Evolutionary conservation across 1,140 invertebrate species (phyloP).

Genomic region (Lordiphosa clarofinis): DNA sequence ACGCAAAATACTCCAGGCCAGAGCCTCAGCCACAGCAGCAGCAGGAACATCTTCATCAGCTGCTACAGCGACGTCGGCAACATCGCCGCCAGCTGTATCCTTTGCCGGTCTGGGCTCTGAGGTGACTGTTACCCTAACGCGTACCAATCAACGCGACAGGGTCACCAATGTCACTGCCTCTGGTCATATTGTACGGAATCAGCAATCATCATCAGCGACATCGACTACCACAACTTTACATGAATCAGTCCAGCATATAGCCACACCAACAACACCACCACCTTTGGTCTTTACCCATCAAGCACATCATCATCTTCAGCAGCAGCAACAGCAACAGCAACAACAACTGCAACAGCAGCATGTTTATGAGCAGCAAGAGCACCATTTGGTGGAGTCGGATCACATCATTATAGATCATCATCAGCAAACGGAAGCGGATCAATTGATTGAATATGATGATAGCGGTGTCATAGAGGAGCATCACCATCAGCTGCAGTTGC

Average conservation of each 20-base stretch:
- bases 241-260: conserved; percentile 48
- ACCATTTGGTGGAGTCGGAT: conserved; percentile 44
- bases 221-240: conserved; percentile 42
- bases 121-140: conserved; percentile 73
- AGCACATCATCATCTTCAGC: conserved; percentile 44
- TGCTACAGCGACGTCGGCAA: conserved; percentile 15
- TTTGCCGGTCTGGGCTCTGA: conserved; percentile 76
- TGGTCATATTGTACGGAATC: conserved; percentile 78
- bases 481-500: conserved; percentile 55
- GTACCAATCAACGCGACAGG: conserved; percentile 63
- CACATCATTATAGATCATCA: conserved; percentile 67
- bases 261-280: conserved; percentile 54
- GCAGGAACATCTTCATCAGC: conserved; percentile 11
- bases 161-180: conserved; percentile 64
- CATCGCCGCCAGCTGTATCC: conserved; percentile 58
- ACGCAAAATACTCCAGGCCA: conserved; percentile 74
- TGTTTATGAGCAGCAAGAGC: conserved; percentile 38
- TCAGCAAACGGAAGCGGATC: conserved; percentile 60
- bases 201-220: conserved; percentile 44
- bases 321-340: conserved; percentile 36
- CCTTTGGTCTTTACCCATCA: conserved; percentile 57
- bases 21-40: conserved; percentile 48
- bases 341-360: conserved; percentile 35
- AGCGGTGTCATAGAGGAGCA: conserved; percentile 56
- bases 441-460: conserved; percentile 60